Evolutionary conservation across 2,797 vertebrate species (phyloP).

Genomic region (Bucorvus abyssinicus): DNA sequence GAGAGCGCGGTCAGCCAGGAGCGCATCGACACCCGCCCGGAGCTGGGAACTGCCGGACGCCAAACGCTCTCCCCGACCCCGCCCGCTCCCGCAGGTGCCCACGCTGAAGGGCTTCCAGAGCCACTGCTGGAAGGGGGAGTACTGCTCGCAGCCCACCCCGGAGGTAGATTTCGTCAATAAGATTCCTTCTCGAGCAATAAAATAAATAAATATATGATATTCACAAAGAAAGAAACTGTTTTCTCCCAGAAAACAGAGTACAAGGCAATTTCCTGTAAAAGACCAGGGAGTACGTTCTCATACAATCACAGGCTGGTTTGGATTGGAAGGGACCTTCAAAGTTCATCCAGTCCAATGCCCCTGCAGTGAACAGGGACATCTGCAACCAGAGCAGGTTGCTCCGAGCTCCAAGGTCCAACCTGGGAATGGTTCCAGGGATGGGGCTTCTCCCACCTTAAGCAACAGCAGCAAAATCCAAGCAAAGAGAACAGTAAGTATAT

Average conservation of each 20-base stretch:
- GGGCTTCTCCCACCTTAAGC: background rate
- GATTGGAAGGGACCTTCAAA: too few species aligned
- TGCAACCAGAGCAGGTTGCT: too few species aligned
- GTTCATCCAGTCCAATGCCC: too few species aligned
- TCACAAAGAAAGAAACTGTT: background rate
- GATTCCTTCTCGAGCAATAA: background rate
- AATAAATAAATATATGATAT: background rate
- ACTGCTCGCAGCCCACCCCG: background rate
- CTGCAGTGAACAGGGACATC: too few species aligned
- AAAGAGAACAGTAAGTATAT: background rate
- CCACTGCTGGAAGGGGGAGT: background rate
- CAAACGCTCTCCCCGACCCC: rapidly evolving
- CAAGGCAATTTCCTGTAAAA: background rate
- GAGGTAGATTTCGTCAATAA: background rate
- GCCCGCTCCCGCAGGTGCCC: background rate
- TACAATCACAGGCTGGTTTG: too few species aligned
- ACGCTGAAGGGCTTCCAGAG: background rate
- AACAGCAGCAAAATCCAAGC: background rate
- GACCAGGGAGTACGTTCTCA: rapidly evolving
- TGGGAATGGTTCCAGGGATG: too few species aligned
- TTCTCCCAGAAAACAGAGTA: background rate
- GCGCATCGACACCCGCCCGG: too few species aligned
- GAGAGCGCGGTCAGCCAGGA: background rate
- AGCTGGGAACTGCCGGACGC: background rate
- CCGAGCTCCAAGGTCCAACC: too few species aligned